Evolutionary conservation across 2,797 vertebrate species (phyloP).

Genomic region (Notoglanidium macrostoma): DNA sequence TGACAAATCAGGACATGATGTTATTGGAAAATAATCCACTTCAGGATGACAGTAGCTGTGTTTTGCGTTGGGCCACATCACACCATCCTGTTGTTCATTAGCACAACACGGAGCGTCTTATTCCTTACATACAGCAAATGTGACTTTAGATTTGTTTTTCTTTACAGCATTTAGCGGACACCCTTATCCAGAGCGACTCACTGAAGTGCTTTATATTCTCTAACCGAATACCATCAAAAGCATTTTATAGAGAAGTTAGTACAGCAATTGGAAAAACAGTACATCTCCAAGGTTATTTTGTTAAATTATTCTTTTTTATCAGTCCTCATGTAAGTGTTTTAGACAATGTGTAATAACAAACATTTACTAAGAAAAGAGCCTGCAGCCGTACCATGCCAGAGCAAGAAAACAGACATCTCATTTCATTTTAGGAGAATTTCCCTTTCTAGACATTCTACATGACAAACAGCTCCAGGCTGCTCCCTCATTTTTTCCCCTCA

Average conservation of each 20-base stretch:
- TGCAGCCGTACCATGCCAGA: slow-evolving; percentile 22
- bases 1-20: not conserved
- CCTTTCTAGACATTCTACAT: slow-evolving; percentile 68
- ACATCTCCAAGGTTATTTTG: not conserved
- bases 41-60: not conserved
- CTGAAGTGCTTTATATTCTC: not conserved
- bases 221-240: not conserved
- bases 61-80: not conserved
- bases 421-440: slow-evolving; percentile 68
- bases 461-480: slow-evolving; percentile 71
- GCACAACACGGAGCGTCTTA: not conserved
- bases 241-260: not conserved
- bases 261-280: not conserved
- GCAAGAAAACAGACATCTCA: slow-evolving; percentile 38
- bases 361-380: slow-evolving; percentile 20
- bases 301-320: not conserved
- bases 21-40: not conserved
- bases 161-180: not conserved
- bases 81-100: not conserved
- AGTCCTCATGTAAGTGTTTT: not conserved
- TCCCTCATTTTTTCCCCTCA: slow-evolving; percentile 74
- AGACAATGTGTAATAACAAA: not conserved
- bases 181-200: not conserved
- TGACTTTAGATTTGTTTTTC: not conserved
- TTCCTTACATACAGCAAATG: too few relatives aligned